phyloP scores from a whole-genome alignment of 2,113 vertebrate species.

The Aleadryas rufinucha region DNA sequence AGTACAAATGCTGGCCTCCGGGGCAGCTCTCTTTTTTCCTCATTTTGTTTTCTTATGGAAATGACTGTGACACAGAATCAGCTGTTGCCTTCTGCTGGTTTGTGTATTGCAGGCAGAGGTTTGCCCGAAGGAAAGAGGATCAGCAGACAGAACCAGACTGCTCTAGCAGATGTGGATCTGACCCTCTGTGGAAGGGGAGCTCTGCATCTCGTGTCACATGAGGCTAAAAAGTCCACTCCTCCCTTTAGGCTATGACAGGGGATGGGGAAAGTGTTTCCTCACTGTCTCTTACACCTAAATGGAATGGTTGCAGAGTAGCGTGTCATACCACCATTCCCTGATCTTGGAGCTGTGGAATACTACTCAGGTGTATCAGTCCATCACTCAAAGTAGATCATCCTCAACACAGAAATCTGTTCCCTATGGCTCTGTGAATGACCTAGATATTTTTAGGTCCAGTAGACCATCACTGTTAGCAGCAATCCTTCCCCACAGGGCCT shows the following conservation, averaged over 20 bases:
- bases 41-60: conserved; percentile 45
- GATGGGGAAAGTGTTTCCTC: neutral
- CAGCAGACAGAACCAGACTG: neutral
- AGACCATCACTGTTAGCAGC: neutral
- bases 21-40: neutral
- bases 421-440: neutral
- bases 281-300: neutral
- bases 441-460: neutral
- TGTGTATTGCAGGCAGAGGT: neutral
- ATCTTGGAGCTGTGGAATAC: neutral
- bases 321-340: neutral
- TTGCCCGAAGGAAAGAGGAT: neutral
- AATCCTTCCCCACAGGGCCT: rapidly evolving
- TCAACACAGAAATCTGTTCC: neutral
- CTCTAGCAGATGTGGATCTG: neutral
- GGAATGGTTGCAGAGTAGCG: neutral
- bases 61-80: neutral
- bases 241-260: neutral
- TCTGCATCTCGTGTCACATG: neutral
- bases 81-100: neutral
- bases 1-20: neutral
- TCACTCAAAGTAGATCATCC: neutral
- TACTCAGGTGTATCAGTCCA: neutral
- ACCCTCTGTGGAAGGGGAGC: neutral
- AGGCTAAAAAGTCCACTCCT: neutral